These are phyloP conservation scores for Troides oblongomaculatus DNA, from an alignment of 2,888 invertebrate genomes.

Conservation along the genomic window DNA sequence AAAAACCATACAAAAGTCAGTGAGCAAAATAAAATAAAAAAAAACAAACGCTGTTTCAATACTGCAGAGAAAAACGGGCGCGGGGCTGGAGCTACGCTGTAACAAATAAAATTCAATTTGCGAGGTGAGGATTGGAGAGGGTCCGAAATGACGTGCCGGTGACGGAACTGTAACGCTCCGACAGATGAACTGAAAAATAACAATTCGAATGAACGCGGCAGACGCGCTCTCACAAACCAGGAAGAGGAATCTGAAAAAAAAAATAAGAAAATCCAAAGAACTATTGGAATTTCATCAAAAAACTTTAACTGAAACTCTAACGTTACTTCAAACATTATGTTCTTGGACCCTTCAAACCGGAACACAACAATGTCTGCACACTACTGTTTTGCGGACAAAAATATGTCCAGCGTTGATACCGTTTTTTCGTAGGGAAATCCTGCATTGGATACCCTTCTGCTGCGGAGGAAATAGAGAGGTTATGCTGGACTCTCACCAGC, in stretches of 20 bases:
- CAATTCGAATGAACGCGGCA: conserved; percentile 6
- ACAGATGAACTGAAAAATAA: conserved; percentile 15
- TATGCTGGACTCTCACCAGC: no score
- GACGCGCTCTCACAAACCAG: not conserved
- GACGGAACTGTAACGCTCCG: conserved; percentile 24
- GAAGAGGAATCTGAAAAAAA: not conserved
- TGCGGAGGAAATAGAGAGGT: no score
- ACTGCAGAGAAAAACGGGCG: conserved; percentile 13
- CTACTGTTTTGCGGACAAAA: no score
- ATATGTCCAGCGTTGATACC: no score
- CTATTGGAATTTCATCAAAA: no score
- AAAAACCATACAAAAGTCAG: conserved; percentile 3
- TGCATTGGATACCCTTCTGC: no score
- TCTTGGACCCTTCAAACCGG: no score
- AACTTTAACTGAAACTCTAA: no score
- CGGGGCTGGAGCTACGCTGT: conserved; percentile 42
- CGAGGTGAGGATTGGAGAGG: conserved; percentile 73
- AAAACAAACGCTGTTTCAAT: conserved; percentile 10
- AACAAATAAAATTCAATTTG: conserved; percentile 78
- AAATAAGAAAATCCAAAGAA: no score
- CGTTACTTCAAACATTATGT: no score
- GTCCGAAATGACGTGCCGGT: conserved; percentile 53
- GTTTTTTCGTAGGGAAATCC: no score
- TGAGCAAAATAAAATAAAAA: conserved; percentile 5
- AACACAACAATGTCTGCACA: no score